Conservation (phyloP, 2,888 invertebrate species). For the Colostygia pectinataria region DNA sequence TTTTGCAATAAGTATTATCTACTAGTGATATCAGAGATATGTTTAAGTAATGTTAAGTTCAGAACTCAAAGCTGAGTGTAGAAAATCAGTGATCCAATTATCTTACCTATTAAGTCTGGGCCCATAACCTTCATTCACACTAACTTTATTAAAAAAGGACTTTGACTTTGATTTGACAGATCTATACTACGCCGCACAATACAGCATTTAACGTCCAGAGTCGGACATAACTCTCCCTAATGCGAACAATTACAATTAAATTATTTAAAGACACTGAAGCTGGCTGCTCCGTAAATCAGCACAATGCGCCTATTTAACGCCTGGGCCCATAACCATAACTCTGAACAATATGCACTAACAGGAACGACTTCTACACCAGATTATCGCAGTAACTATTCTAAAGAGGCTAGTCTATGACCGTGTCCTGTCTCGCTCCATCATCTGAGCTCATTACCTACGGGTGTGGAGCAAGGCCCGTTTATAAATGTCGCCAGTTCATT, state of each 20-base stretch:
- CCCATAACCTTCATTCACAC: no score
- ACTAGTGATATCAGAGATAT: not conserved
- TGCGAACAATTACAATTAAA: not conserved
- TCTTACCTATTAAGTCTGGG: no score
- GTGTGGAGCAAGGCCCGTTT: slow-evolving; percentile 40
- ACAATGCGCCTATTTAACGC: not conserved
- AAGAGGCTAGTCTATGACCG: slow-evolving; percentile 8
- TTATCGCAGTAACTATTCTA: slow-evolving; percentile 1
- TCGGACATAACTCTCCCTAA: no score
- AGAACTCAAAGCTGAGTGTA: no score
- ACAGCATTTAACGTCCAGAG: no score
- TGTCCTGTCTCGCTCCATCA: slow-evolving; percentile 21
- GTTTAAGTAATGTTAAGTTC: no score
- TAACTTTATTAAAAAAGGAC: no score
- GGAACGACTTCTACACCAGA: slow-evolving; percentile 8
- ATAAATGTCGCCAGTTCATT: slow-evolving; percentile 71
- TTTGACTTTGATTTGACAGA: no score
- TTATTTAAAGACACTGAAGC: not conserved
- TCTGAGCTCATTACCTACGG: slow-evolving; percentile 34
- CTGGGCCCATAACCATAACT: slow-evolving; percentile 9
- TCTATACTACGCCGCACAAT: no score
- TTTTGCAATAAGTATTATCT: slow-evolving; percentile 28
- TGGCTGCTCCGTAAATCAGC: not conserved
- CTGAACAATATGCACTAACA: slow-evolving; percentile 1
- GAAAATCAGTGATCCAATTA: no score